Evolutionary conservation across 2,113 vertebrate genomes (phyloP), one percentile per base, ranked within the genome.

Genomic region (Indicator maculatus): DNA sequence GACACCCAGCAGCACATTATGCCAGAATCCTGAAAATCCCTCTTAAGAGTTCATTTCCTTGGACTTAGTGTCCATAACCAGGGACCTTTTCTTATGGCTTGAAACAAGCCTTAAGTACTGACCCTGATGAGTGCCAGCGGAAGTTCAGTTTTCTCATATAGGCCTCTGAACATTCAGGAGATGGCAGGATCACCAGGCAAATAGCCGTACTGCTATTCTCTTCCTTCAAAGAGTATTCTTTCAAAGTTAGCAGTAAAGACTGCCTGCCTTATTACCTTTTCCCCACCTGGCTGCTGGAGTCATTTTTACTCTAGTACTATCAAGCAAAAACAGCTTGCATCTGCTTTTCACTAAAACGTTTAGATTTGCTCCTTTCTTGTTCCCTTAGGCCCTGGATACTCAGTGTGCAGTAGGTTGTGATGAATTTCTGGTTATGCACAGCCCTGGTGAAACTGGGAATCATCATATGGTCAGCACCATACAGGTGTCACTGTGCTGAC

Each of bases 401-500:
- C 64, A 45, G 18, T 45, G 60, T 73, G 50, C 36, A 67, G 77
- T n/a, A 67, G n/a, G 59, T 56, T 83, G 55, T 86, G 90, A 94
- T 86, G 44, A 88, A 95, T 95, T 69, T 28, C 71, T 50, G 82
- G 58, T 59, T 94, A 81, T 71, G n/a, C 58, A 50, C 10, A 59
- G 58, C 21, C 38, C 77, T 79, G 38, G 36, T 67, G 75, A 88
- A 86, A 74, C 63, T 86, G 63, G 71, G 72, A 70, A 87, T 90
- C 24, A 55, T 89, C 74, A 73, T 69, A 47, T 79, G 82, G 83
- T 88, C 83, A 69, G 26, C 65, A 9, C 31, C 21, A 44, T 55
- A 65, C 55, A 61, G 58, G 21, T 73, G 82, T 79, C 64, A 81
- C 36, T 52, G 53, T 33, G 47, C 47, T 38, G 72, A 81, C 17